A percentile compares a stretch with the other conserved stretches of the same genome.
These are phyloP conservation scores for Drepanosiphum platanoidis DNA, from an alignment of 2,888 invertebrate species.

Conservation along the genomic window DNA sequence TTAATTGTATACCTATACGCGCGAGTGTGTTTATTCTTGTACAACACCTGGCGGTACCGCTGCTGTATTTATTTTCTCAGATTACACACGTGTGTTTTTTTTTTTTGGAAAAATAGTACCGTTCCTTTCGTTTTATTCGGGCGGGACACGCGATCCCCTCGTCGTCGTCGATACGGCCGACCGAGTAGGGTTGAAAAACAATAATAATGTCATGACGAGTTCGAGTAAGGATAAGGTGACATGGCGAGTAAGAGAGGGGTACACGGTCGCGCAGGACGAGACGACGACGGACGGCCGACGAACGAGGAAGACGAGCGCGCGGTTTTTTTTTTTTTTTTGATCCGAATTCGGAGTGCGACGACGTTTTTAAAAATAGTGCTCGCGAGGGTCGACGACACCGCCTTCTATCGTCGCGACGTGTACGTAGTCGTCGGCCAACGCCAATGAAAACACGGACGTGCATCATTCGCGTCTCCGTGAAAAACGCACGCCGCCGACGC, in stretches of 20 bases:
- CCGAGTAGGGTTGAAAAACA: neutral
- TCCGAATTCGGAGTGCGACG: conserved; percentile 40
- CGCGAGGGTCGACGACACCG: conserved; percentile 55
- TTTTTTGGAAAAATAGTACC: conserved; percentile 31
- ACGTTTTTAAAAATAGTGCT: conserved; percentile 60
- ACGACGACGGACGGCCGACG: neutral
- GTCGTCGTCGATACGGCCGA: neutral
- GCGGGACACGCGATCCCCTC: conserved; percentile 13
- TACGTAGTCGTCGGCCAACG: conserved; percentile 4
- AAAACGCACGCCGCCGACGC: conserved; percentile 7
- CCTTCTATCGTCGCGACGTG: neutral
- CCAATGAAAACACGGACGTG: conserved; percentile 57
- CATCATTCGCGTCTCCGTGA: conserved; percentile 33
- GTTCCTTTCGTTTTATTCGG: neutral
- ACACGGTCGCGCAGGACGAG: neutral
- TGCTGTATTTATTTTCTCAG: conserved; percentile 23
- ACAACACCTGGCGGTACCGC: conserved; percentile 37
- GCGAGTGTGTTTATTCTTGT: neutral
- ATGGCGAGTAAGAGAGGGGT: neutral
- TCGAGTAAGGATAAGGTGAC: neutral
- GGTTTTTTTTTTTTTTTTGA: conserved; percentile 38
- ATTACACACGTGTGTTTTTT: conserved; percentile 35
- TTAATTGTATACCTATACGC: neutral
- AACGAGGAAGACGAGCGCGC: neutral
- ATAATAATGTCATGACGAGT: neutral